Evolutionary conservation across 1,140 invertebrate species (phyloP).

Genomic region (Saccostrea echinata): DNA sequence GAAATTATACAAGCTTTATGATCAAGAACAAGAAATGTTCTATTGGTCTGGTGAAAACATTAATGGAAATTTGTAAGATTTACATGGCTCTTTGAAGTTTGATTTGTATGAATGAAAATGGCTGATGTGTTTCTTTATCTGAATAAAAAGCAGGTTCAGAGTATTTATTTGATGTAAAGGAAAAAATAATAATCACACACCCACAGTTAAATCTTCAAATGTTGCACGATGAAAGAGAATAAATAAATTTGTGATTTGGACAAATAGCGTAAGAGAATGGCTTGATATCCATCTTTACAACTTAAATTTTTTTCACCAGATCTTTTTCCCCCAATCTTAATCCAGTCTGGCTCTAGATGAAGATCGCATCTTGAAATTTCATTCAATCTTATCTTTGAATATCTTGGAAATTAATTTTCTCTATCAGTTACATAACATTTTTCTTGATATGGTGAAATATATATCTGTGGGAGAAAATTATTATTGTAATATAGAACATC

Average conservation of each 20-base stretch:
- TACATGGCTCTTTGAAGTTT: slow-evolving; percentile 2
- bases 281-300: not conserved
- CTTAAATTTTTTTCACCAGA: not conserved
- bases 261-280: not conserved
- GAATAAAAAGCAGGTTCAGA: not conserved
- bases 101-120: slow-evolving; percentile 30
- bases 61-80: slow-evolving; percentile 33
- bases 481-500: not conserved
- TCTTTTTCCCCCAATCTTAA: not conserved
- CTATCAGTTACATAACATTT: slow-evolving; percentile 1
- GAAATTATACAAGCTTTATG: slow-evolving; percentile 30
- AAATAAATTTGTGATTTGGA: slow-evolving; percentile 15
- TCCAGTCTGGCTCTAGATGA: not conserved
- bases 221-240: not conserved
- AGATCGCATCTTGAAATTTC: not conserved
- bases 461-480: not conserved
- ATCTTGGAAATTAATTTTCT: slow-evolving; percentile 13
- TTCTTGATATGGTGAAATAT: not conserved
- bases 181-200: slow-evolving; percentile 19
- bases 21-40: slow-evolving; percentile 10
- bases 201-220: slow-evolving; percentile 6
- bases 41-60: not conserved
- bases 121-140: not conserved
- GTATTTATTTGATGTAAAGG: slow-evolving; percentile 16
- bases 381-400: slow-evolving; percentile 1